Evolutionary conservation across 2,888 invertebrate species (phyloP), one percentile per base, ranked within the genome.

Genomic region (Tachina lurida): DNA sequence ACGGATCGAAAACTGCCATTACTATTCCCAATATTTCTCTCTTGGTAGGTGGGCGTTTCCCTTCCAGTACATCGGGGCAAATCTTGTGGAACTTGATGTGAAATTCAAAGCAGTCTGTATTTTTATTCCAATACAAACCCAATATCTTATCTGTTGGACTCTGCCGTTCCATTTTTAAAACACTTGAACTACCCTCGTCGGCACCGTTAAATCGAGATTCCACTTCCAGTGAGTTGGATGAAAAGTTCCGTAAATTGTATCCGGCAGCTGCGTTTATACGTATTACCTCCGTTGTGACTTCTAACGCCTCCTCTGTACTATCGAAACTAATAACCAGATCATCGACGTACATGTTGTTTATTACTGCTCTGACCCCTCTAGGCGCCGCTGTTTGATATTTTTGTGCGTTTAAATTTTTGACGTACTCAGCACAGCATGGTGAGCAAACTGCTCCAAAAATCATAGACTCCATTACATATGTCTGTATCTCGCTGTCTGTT

Each of bases 401-500:
- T 0, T 5, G 17, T 3, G 89, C 89, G 41, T 90, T 91, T 5
- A 78, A 49, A 56, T 90, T 89, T 78, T 90, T 90, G 3, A 90
- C 82, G 54, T 89, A 87, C 45, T 88, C 84, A 0, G 90, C 91
- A n/a, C 87, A 88, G 75, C 88, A 89, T 0, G 89, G 90, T 10
- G 89, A 89, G 13, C 84, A 83, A 4, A 60, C 39, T n/a, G 83
- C 76, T 10, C 86, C 81, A 74, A 87, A 86, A 13, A 78, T 84
- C 85, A 87, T 85, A 1, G 76, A 85, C 13, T 43, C 1, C 82
- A 84, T 87, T 1, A 49, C 43, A 76, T 80, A 85, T 15, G 41
- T 62, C 10, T 47, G 43, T n/a, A 82, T 54, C 10, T 68, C 54
- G 10, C 54, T 13, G 10, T 74, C 45, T 3, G 12, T 4, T 3